Conservation (phyloP, 2,113 vertebrate species). For the Lepisosteus oculatus region DNA sequence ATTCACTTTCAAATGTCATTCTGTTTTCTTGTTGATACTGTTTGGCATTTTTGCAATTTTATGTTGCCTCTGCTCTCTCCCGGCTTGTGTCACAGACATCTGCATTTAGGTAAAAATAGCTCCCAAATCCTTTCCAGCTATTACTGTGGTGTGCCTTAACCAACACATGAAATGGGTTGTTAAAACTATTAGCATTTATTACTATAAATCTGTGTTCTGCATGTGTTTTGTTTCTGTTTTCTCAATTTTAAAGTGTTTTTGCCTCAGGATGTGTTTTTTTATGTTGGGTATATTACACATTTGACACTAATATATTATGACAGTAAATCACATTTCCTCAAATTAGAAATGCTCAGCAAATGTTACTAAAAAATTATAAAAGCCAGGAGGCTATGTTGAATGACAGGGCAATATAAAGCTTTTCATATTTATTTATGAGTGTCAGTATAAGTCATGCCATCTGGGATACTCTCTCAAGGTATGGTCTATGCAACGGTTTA, state of each 20-base stretch:
- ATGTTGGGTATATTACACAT: conserved; percentile 13
- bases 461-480: no score
- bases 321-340: conserved; percentile 40
- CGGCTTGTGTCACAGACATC: no score
- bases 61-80: no score
- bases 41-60: no score
- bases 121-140: no score
- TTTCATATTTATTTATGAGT: conserved; percentile 4
- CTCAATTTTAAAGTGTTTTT: conserved; percentile 12
- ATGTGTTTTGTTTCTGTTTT: conserved; percentile 20
- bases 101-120: no score
- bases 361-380: conserved; percentile 30
- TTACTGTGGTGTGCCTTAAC: no score
- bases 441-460: not conserved
- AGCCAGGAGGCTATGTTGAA: conserved; percentile 4
- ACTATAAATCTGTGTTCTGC: no score
- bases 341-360: conserved; percentile 44
- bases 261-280: conserved; percentile 23
- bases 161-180: no score
- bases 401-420: not conserved
- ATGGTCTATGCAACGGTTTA: no score
- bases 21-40: no score
- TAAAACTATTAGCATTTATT: no score
- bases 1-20: not conserved
- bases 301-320: conserved; percentile 42